Evolutionary conservation across 2,797 vertebrate species (phyloP).

Genomic region (Coreius guichenoti): DNA sequence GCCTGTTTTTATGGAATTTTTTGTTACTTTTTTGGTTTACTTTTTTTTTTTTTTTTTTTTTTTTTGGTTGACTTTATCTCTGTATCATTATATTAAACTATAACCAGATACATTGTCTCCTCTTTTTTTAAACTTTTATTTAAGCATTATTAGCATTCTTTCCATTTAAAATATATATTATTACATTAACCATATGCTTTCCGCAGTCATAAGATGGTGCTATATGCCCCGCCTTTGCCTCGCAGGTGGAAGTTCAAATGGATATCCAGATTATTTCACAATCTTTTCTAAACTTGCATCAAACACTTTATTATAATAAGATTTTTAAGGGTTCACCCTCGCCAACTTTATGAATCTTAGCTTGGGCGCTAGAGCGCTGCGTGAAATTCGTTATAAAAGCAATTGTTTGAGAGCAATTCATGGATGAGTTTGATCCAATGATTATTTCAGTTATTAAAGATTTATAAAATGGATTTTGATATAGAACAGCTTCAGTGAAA

Average conservation of each 20-base stretch:
- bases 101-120: slow-evolving; percentile 92
- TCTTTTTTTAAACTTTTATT: slow-evolving; percentile 70
- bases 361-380: neutral
- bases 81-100: slow-evolving; percentile 98
- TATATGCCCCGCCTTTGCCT: neutral
- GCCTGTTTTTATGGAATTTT: slow-evolving; percentile 89
- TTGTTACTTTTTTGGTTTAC: slow-evolving; percentile 81
- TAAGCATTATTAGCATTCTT: slow-evolving; percentile 79
- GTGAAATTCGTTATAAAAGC: neutral
- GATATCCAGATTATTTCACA: neutral
- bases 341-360: neutral
- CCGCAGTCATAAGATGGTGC: slow-evolving; percentile 6
- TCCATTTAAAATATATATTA: slow-evolving; percentile 24
- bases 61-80: slow-evolving; percentile 89
- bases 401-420: neutral
- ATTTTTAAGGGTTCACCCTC: slow-evolving; percentile 9
- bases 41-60: slow-evolving; percentile 77
- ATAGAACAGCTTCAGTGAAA: neutral
- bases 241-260: neutral
- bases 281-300: slow-evolving; percentile 5
- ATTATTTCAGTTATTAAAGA: slow-evolving; percentile 5
- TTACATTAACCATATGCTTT: slow-evolving; percentile 36
- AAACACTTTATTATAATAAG: neutral
- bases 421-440: neutral
- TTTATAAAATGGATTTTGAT: slow-evolving; percentile 22